Evolutionary conservation across 2,797 vertebrate genomes (phyloP).

Genomic region (Serranus cabrilla): DNA sequence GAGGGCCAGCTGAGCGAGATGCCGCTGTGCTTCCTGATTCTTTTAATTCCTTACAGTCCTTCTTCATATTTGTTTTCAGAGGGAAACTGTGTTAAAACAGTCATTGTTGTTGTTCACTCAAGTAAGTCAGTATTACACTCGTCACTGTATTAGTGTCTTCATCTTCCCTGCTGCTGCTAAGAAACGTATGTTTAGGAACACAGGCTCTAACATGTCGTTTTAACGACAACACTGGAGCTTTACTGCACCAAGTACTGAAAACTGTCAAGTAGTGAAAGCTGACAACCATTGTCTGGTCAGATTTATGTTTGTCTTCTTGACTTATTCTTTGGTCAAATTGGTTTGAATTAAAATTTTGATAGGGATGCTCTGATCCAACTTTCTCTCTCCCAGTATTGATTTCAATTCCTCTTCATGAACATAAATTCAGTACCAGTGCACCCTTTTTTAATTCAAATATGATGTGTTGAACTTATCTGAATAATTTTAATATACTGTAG

Average conservation of each 20-base stretch:
- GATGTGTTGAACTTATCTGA: neutral
- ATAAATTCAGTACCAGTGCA: neutral
- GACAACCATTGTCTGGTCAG: neutral
- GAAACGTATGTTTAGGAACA: no score
- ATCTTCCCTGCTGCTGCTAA: neutral
- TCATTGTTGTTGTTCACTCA: neutral
- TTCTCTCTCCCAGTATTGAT: neutral
- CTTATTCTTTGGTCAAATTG: neutral
- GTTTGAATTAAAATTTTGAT: neutral
- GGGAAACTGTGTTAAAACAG: neutral
- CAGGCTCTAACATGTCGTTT: neutral
- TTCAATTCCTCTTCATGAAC: neutral
- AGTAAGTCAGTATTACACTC: neutral
- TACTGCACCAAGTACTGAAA: no score
- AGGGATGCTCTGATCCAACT: neutral
- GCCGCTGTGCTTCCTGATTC: conserved; percentile 3
- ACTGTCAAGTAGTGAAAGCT: neutral
- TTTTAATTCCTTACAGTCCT: conserved; percentile 21
- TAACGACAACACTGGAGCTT: neutral
- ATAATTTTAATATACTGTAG: neutral
- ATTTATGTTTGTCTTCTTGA: neutral
- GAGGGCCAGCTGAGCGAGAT: conserved; percentile 4
- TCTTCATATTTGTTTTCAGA: neutral
- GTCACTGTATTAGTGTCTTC: neutral
- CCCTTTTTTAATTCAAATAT: neutral